Evolutionary conservation across 30 jellyfish, hydroid and myxozoan genomes (phyloP), one percentile per base, ranked within the genome.

Genomic region (Hydractinia symbiolongicarpus): DNA sequence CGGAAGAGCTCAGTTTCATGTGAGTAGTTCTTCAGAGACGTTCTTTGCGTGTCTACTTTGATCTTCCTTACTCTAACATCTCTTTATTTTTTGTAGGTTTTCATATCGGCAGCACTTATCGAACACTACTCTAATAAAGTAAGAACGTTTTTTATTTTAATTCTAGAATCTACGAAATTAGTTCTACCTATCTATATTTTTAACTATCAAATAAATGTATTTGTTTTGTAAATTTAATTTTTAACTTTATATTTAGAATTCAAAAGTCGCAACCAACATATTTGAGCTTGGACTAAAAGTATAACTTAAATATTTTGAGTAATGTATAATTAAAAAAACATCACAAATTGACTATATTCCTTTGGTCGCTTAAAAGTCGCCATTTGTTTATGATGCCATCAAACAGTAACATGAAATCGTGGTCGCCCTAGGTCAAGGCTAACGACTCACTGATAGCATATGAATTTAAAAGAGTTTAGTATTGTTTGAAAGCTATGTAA

Each of bases 211-310:
- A 30, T 67, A 67, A 11, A 67, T 13, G n/a, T 5, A 0, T 50
- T 6, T 76, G 4, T 52, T 50, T 8, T 44, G 4, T 76, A 51
- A 50, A 16, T 7, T 51, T 77, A 55, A 1, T 11, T 66, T 53
- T 68, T 67, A 50, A 11, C 19, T 72, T 54, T 55, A 62, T 51
- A 44, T 54, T 50, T 64, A 91, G 98, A 96, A 91, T 74, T 73
- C 93, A 30, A 86, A 83, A 67, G 98, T 91, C 51, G 96, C 98
- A n/a, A 78, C 87, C 11, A 91, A 91, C 67, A 91, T 91, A 30
- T 91, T 91, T 77, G 98, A 91, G 53, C 94, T 91, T 72, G 98
- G 98, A 53, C 82, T 91, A 84, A 91, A 91, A 88, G 98, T 91
- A 86, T 15, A 76, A 11, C 11, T 49, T 62, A 16, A n/a, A 78